Conservation (phyloP, 2,888 invertebrate species). For the Platycheirus rosarum region DNA sequence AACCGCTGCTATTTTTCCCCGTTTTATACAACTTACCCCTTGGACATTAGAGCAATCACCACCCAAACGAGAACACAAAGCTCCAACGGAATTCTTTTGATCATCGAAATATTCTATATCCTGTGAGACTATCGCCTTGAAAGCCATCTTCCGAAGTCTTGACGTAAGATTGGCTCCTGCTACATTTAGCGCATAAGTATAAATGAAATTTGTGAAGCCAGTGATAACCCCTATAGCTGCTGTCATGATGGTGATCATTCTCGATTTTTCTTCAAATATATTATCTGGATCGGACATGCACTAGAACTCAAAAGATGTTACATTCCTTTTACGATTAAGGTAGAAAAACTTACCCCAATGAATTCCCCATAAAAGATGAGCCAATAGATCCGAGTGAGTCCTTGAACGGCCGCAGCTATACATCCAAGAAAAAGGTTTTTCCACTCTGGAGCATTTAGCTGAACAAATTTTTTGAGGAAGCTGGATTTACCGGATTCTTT, state of each 20-base stretch:
- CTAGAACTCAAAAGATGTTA: constrained; percentile 80
- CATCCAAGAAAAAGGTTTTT: constrained; percentile 86
- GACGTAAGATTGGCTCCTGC: constrained; percentile 91
- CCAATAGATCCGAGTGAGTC: constrained; percentile 88
- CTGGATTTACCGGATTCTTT: too few relatives aligned
- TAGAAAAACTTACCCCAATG: constrained; percentile 84
- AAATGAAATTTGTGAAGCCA: constrained; percentile 87
- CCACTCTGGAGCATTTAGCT: constrained; percentile 88
- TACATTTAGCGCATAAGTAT: constrained; percentile 89
- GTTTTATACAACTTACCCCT: constrained; percentile 82
- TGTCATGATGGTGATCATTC: constrained; percentile 86
- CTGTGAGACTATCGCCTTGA: constrained; percentile 87
- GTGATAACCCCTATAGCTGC: constrained; percentile 86
- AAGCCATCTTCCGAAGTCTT: constrained; percentile 84
- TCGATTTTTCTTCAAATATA: constrained; percentile 85
- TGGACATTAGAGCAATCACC: constrained; percentile 90
- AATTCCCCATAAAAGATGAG: constrained; percentile 91
- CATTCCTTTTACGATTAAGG: rapidly evolving
- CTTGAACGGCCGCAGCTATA: constrained; percentile 87
- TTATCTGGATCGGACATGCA: constrained; percentile 86
- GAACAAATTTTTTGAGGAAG: constrained; percentile 85
- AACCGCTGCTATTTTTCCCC: too few relatives aligned
- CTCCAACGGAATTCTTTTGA: constrained; percentile 87
- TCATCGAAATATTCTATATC: constrained; percentile 90
- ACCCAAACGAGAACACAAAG: constrained; percentile 87